Evolutionary conservation across 2,888 invertebrate genomes (phyloP), one percentile per base, ranked within the genome.

Genomic region (Anorthoa munda): DNA sequence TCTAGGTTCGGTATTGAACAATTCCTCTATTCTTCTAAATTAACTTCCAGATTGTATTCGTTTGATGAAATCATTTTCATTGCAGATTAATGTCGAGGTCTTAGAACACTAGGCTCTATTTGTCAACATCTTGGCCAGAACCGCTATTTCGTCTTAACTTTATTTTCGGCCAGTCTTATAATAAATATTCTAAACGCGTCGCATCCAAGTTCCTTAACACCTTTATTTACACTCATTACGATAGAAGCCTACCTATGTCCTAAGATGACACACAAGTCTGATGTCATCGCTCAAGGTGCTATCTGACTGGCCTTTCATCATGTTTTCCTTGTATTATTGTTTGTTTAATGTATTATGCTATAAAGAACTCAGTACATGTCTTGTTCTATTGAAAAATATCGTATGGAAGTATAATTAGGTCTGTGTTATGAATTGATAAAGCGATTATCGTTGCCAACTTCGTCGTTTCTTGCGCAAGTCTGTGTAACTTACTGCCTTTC

Each of bases 241-340:
- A 66, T 75, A 66, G 63, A 51, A 64, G 45, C 61, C 61, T 60
- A 67, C 61, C 61, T 60, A 67, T 77, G 75, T 66, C 68, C 67
- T 68, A 72, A 67, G 77, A 85, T 82, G 85, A 82, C 85, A 74
- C 68, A 67, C 66, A 51, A 58, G 56, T 61, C 84, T 92, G 93
- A 93, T 92, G 93, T 93, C 93, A 93, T 84, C 87, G 66, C 81
- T 84, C 91, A 91, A 93, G 92, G 92, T 90, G 87, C 82, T 69
- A 75, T 50, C 72, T 78, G 83, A 85, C 84, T 78, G 86, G 87
- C 88, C 91, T 93, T 91, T 91, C 88, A 87, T 88, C 75, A 78
- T 61, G 78, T 90, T 93, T 92, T 92, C 90, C 90, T 91, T 77
- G 84, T 79, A 75, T 79, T 84, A 86, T 86, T 85, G 86, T 87